These are phyloP conservation scores for Sisyra terminalis DNA, from an alignment of 2,888 invertebrate species.

Conservation along the genomic window DNA sequence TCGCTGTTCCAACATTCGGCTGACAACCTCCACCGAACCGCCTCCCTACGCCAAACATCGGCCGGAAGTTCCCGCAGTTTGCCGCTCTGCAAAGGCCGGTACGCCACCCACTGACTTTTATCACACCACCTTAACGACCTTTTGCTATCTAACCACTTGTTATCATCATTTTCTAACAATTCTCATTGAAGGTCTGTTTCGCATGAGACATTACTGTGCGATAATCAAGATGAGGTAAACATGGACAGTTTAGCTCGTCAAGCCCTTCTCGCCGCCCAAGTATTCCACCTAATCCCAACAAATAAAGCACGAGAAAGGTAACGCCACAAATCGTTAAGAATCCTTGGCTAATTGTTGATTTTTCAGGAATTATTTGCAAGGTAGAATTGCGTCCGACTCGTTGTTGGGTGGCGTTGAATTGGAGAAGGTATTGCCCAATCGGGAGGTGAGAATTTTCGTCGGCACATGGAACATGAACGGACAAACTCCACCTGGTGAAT, in stretches of 20 bases:
- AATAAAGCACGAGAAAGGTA: constrained; percentile 65
- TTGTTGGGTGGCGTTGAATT: constrained; percentile 72
- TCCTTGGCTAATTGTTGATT: constrained; percentile 8
- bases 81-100: constrained; percentile 6
- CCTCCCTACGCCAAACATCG: constrained; percentile 7
- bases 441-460: constrained; percentile 74
- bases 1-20: constrained; percentile 3
- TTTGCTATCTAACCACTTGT: no score
- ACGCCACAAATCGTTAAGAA: constrained; percentile 4
- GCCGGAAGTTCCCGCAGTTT: constrained; percentile 7
- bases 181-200: constrained; percentile 2
- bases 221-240: constrained; percentile 24
- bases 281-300: constrained; percentile 65
- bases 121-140: no score
- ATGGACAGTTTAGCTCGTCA: constrained; percentile 57
- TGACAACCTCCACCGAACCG: constrained; percentile 7
- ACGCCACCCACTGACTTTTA: background rate
- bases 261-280: constrained; percentile 61
- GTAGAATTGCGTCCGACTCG: constrained; percentile 62
- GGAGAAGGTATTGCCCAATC: constrained; percentile 69
- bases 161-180: no score
- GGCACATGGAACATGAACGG: constrained; percentile 98
- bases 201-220: constrained; percentile 7
- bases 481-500: constrained; percentile 63
- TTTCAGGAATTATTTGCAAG: constrained; percentile 59